A percentile compares a stretch with the other conserved stretches of the same genome.
phyloP scores from a whole-genome alignment of 2,888 invertebrate species.

The Drosophila monieri region DNA sequence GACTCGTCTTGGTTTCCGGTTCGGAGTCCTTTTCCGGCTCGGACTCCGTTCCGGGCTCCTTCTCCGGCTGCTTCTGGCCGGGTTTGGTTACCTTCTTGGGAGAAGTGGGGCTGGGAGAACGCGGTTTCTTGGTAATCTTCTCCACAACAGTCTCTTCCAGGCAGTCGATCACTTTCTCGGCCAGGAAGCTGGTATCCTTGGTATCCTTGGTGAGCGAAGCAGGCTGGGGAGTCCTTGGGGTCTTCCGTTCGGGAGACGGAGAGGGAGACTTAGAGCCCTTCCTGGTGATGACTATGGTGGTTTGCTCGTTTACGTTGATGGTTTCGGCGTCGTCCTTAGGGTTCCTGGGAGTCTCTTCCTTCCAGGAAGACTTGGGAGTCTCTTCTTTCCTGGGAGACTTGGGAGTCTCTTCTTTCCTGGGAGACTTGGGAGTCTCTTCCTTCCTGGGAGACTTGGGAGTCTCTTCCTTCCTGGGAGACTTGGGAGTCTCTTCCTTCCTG shows the following conservation, averaged over 20 bases:
- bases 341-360: not conserved
- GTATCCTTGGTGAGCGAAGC: not conserved
- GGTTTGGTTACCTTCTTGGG: slow-evolving; percentile 13
- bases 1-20: slow-evolving; percentile 32
- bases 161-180: slow-evolving; percentile 68
- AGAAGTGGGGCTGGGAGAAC: slow-evolving; percentile 16
- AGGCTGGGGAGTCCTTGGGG: slow-evolving; percentile 1
- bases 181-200: slow-evolving; percentile 51
- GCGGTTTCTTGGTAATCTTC: slow-evolving; percentile 9
- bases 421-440: not conserved
- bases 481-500: not conserved
- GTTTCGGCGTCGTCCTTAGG: slow-evolving; percentile 50
- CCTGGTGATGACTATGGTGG: slow-evolving; percentile 53
- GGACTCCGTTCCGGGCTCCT: slow-evolving; percentile 18
- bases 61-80: slow-evolving; percentile 1
- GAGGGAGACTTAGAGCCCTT: slow-evolving; percentile 50
- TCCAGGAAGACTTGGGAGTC: not conserved
- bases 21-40: slow-evolving; percentile 45
- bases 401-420: not conserved
- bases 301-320: slow-evolving; percentile 50
- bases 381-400: slow-evolving; percentile 1
- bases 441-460: slow-evolving; percentile 2
- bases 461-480: not conserved
- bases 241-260: slow-evolving; percentile 36
- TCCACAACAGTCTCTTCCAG: slow-evolving; percentile 45